phyloP scores from a whole-genome alignment of 1,140 invertebrate species.

The Ptiloglossa arizonensis region DNA sequence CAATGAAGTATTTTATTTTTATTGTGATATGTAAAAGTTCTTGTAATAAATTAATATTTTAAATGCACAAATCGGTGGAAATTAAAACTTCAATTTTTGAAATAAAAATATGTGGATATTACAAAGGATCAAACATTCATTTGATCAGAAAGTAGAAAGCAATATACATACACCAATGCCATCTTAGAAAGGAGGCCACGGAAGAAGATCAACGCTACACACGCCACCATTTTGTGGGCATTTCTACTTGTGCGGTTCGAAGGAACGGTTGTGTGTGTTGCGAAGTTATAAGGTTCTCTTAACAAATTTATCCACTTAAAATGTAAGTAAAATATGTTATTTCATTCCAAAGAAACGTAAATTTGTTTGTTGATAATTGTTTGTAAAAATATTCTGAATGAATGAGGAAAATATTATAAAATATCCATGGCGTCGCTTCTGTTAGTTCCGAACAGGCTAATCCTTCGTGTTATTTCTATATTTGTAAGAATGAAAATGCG shows the following conservation, averaged over 20 bases:
- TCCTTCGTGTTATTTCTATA: background rate
- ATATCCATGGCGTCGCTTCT: constrained; percentile 32
- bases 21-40: background rate
- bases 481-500: background rate
- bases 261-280: constrained; percentile 32
- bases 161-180: constrained; percentile 32
- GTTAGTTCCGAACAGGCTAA: background rate
- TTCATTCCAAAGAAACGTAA: background rate
- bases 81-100: background rate
- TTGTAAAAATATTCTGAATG: background rate
- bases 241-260: constrained; percentile 60
- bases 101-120: background rate
- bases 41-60: background rate
- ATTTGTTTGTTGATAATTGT: background rate
- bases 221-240: constrained; percentile 59
- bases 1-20: background rate
- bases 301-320: background rate
- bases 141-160: constrained; percentile 28
- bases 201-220: constrained; percentile 43
- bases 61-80: background rate
- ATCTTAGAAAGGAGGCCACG: constrained; percentile 51
- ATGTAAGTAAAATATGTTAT: constrained; percentile 36
- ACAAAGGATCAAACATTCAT: background rate
- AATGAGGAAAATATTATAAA: background rate
- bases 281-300: background rate